A percentile compares a stretch with the other conserved stretches of the same genome.
These are phyloP conservation scores for Paramormyrops kingsleyae DNA, from an alignment of 2,113 vertebrate genomes.

Conservation along the genomic window DNA sequence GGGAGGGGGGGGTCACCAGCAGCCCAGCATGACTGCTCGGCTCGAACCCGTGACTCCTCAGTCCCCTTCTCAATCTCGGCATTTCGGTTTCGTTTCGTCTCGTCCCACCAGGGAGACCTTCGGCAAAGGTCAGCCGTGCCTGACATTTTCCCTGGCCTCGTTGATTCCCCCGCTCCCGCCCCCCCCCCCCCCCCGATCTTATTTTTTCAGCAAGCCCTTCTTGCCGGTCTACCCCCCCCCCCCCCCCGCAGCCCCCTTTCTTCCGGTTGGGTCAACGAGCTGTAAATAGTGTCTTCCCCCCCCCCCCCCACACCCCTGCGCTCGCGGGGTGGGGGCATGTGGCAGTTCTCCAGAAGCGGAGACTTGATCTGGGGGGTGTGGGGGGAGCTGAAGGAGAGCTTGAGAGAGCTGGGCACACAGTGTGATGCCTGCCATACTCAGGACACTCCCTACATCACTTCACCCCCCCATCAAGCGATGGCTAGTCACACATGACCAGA, in stretches of 20 bases:
- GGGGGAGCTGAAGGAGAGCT: background rate
- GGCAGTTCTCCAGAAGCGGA: background rate
- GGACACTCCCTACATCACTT: background rate
- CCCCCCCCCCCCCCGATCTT: slow-evolving; percentile 14
- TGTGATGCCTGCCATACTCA: background rate
- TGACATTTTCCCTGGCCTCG: slow-evolving; percentile 62
- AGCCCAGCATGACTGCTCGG: background rate
- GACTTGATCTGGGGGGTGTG: background rate
- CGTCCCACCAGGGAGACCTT: slow-evolving; percentile 38
- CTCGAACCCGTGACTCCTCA: background rate
- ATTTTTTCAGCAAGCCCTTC: slow-evolving; percentile 45
- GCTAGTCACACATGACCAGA: background rate
- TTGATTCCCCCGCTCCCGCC: slow-evolving; percentile 52
- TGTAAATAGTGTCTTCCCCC: slow-evolving; percentile 48
- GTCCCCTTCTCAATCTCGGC: no score
- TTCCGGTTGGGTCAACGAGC: slow-evolving; percentile 49
- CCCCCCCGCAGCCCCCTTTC: slow-evolving; percentile 30
- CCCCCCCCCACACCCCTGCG: slow-evolving; percentile 30
- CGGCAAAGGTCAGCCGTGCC: slow-evolving; percentile 55
- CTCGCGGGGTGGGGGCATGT: background rate
- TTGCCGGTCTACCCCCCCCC: slow-evolving; percentile 16
- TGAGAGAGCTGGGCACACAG: background rate
- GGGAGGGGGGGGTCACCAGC: no score
- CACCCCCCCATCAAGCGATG: background rate
- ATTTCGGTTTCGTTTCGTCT: background rate